phyloP scores from a whole-genome alignment of 2,113 vertebrate species.

The Epinephelus moara region DNA sequence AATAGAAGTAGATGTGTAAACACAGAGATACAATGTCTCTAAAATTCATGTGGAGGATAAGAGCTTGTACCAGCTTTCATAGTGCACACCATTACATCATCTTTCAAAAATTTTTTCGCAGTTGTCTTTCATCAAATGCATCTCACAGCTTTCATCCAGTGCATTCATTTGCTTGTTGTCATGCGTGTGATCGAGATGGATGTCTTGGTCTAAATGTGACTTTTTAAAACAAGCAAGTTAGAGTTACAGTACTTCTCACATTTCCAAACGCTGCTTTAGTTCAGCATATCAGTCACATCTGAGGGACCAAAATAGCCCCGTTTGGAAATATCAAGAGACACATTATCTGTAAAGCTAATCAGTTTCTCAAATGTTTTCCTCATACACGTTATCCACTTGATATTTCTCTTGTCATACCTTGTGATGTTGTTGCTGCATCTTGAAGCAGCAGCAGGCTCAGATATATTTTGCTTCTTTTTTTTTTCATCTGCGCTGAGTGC shows the following conservation, averaged over 20 bases:
- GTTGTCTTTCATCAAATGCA: neutral
- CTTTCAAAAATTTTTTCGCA: neutral
- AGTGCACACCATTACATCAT: constrained; percentile 5
- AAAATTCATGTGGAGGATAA: constrained; percentile 6
- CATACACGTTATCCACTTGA: neutral
- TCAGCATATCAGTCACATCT: constrained; percentile 1
- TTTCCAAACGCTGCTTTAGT: constrained; percentile 4
- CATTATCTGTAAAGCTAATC: neutral
- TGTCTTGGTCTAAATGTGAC: neutral
- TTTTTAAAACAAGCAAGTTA: neutral
- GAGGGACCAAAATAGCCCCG: neutral
- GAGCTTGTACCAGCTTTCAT: constrained; percentile 11
- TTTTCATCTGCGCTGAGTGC: neutral
- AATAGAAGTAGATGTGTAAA: neutral
- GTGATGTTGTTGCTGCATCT: constrained; percentile 9
- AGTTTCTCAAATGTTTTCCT: neutral
- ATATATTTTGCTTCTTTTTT: constrained; percentile 13
- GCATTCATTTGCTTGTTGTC: neutral
- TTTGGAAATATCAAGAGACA: neutral
- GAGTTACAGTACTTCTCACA: neutral
- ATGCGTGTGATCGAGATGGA: neutral
- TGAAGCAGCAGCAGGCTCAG: neutral
- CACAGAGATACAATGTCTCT: constrained; percentile 25
- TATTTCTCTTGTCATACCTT: neutral
- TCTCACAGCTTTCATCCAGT: neutral